These are phyloP conservation scores for Ennomos quercinarius DNA, from an alignment of 2,888 invertebrate species.

Conservation along the genomic window DNA sequence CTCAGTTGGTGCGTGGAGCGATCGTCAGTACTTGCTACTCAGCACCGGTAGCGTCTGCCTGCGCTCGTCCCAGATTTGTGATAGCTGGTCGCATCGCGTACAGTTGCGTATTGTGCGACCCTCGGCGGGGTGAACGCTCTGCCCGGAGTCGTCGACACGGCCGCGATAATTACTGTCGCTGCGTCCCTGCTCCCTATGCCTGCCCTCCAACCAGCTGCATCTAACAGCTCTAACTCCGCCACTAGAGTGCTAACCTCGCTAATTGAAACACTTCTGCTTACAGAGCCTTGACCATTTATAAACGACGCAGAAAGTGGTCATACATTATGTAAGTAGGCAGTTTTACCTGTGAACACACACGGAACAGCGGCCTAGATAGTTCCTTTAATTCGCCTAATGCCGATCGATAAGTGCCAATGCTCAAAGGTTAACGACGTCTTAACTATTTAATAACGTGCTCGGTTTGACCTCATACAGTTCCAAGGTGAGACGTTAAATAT, in stretches of 20 bases:
- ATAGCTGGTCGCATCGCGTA: constrained; percentile 60
- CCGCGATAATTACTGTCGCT: constrained; percentile 81
- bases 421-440: constrained; percentile 63
- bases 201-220: constrained; percentile 53
- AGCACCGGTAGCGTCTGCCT: constrained; percentile 31
- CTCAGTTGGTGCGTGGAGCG: constrained; percentile 44
- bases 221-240: constrained; percentile 45
- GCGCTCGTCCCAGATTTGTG: constrained; percentile 66
- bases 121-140: constrained; percentile 81
- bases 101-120: constrained; percentile 76
- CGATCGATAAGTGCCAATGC: constrained; percentile 51
- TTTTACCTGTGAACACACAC: constrained; percentile 19
- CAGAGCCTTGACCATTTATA: constrained; percentile 37
- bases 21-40: constrained; percentile 28
- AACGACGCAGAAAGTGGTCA: constrained; percentile 25
- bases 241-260: constrained; percentile 49
- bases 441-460: constrained; percentile 59
- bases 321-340: constrained; percentile 25
- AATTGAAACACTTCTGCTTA: constrained; percentile 56
- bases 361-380: constrained; percentile 26
- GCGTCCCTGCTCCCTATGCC: constrained; percentile 62
- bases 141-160: constrained; percentile 80
- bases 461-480: constrained; percentile 53
- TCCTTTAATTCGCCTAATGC: constrained; percentile 40
- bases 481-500: constrained; percentile 55